phyloP scores from a whole-genome alignment of 2,888 invertebrate species.

The Xanthorhoe designata region DNA sequence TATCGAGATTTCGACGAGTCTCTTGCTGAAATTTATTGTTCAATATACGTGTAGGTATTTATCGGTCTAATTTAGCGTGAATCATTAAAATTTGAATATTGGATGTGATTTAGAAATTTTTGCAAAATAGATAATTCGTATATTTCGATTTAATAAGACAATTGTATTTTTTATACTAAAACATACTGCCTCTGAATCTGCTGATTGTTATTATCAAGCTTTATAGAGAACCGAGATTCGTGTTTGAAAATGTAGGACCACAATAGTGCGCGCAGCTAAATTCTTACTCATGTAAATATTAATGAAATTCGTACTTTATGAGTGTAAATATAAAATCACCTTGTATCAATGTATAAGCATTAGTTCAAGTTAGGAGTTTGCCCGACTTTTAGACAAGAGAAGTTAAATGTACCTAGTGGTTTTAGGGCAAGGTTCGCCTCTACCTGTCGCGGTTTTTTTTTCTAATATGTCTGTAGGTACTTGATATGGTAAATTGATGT shows the following conservation, averaged over 20 bases:
- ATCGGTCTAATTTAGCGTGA: conserved; percentile 3
- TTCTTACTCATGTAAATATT: conserved; percentile 10
- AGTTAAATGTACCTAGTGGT: too few relatives aligned
- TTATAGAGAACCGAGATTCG: background rate
- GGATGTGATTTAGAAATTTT: background rate
- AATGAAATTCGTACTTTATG: conserved; percentile 1
- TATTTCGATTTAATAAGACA: background rate
- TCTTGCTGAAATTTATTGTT: background rate
- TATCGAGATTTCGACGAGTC: too few relatives aligned
- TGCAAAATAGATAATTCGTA: background rate
- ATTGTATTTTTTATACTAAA: background rate
- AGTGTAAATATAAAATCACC: conserved; percentile 11
- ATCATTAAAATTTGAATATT: too few relatives aligned
- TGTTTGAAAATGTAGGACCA: background rate
- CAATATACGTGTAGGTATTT: background rate
- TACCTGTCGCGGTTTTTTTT: too few relatives aligned
- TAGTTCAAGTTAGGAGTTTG: background rate
- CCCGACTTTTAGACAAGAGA: background rate
- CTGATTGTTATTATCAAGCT: background rate
- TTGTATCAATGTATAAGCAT: background rate
- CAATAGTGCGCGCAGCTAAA: conserved; percentile 8
- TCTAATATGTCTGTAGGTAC: too few relatives aligned
- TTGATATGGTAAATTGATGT: too few relatives aligned
- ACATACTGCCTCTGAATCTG: background rate
- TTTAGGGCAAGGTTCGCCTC: too few relatives aligned